phyloP scores from a whole-genome alignment of 2,113 vertebrate species.

The Antechinus flavipes region DNA sequence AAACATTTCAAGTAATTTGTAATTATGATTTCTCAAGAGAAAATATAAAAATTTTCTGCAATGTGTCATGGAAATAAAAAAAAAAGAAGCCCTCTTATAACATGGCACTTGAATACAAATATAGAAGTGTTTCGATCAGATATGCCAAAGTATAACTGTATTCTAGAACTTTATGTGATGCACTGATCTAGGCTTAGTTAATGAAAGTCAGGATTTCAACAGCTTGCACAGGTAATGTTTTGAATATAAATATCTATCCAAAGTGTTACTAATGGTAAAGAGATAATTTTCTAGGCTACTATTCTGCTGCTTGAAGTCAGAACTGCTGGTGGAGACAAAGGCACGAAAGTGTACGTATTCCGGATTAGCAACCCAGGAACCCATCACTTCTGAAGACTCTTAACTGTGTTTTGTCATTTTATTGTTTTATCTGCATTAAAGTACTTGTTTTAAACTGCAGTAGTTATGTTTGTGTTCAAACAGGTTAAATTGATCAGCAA shows the following conservation, averaged over 20 bases:
- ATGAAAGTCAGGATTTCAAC: slow-evolving; percentile 87
- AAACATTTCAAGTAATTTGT: slow-evolving; percentile 80
- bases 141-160: slow-evolving; percentile 82
- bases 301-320: slow-evolving; percentile 99
- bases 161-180: slow-evolving; percentile 79
- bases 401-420: slow-evolving; percentile 92
- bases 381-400: slow-evolving; percentile 99
- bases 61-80: slow-evolving; percentile 56
- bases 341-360: slow-evolving; percentile 99
- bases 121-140: slow-evolving; percentile 79
- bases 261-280: slow-evolving; percentile 99
- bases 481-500: slow-evolving; percentile 92
- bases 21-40: slow-evolving; percentile 78
- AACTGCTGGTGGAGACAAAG: slow-evolving; percentile 99
- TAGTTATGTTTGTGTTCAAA: slow-evolving; percentile 92
- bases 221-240: slow-evolving; percentile 91
- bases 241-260: slow-evolving; percentile 96
- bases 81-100: slow-evolving; percentile 86
- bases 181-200: slow-evolving; percentile 84
- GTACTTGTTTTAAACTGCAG: slow-evolving; percentile 89
- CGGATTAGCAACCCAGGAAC: slow-evolving; percentile 99
- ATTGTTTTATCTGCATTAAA: slow-evolving; percentile 92
- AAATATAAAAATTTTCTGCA: slow-evolving; percentile 75
- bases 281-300: slow-evolving; percentile 99
- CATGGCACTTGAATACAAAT: slow-evolving; percentile 76